Base-by-base conservation (phyloP, 2,113 vertebrate species). In the Eublepharis macularius region DNA sequence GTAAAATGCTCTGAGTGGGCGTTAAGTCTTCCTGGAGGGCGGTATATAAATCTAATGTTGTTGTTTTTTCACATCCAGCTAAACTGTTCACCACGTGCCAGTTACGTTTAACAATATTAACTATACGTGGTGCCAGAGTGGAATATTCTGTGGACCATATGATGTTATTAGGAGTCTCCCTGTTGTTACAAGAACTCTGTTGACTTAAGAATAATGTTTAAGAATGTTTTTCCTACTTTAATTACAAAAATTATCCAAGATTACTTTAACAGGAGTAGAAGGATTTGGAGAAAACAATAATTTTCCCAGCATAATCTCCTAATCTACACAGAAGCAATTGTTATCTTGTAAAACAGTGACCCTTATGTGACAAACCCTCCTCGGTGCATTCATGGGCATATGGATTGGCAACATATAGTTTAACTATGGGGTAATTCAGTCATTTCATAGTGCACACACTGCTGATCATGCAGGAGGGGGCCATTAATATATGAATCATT, bases 141-240 rank as follows among this genome's bases (percentile, higher is more conserved):
- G n/a, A n/a, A n/a, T n/a, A n/a, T n/a, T n/a, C n/a, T n/a, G n/a
- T n/a, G n/a, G n/a, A n/a, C n/a, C n/a, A n/a, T n/a, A n/a, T n/a
- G n/a, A n/a, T n/a, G n/a, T n/a, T n/a, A n/a, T n/a, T n/a, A n/a
- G n/a, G n/a, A n/a, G n/a, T n/a, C n/a, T n/a, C n/a, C n/a, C n/a
- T n/a, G n/a, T n/a, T n/a, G n/a, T n/a, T n/a, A n/a, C 60, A 86
- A 82, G 29, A 83, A 79, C 12, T 2, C 54, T 87, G 80, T 39
- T 45, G 83, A 41, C 43, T 74, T 80, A 32, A 19, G 45, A 74
- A 68, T 19, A 80, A 1, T 57, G 51, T 54, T 26, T n/a, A 57
- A 63, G 63, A 19, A 34, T 66, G 14, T 83, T 49, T 87, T 41
- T 34, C 29, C 4, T 89, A 85, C 77, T 4, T 16, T 73, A 78